A percentile compares a stretch with the other conserved stretches of the same genome.
phyloP scores from a whole-genome alignment of 2,797 vertebrate genomes.

The Adrianichthys oophorus region DNA sequence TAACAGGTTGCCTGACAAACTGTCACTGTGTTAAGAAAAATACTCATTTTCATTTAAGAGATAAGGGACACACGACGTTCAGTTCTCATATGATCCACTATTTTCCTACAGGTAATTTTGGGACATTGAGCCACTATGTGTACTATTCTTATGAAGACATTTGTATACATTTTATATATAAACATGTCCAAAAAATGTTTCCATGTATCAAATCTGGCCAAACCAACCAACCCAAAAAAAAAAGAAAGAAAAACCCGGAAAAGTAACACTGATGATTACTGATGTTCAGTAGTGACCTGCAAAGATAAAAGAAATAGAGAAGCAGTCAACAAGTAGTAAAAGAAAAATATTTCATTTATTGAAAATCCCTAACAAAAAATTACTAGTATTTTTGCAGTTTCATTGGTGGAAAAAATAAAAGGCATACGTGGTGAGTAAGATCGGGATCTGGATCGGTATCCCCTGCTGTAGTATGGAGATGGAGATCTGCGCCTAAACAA shows the following conservation, averaged over 20 bases:
- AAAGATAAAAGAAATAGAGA: background rate
- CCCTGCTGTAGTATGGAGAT: conserved; percentile 90
- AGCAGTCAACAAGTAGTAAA: background rate
- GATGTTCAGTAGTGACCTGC: conserved; percentile 70
- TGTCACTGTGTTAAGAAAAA: background rate
- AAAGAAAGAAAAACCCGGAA: conserved; percentile 26
- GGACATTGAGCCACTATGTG: background rate
- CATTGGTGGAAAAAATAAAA: background rate
- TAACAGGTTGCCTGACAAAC: background rate
- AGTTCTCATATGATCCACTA: background rate
- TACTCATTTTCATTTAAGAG: no score
- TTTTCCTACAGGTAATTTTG: background rate
- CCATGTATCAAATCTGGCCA: conserved; percentile 15
- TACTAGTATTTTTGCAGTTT: no score
- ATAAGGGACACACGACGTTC: no score
- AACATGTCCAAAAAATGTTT: conserved; percentile 17
- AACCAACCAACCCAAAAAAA: conserved; percentile 2
- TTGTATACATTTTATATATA: conserved; percentile 12
- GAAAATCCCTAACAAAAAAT: no score
- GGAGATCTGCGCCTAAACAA: conserved; percentile 86
- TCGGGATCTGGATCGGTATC: conserved; percentile 89
- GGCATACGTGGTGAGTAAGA: conserved; percentile 93
- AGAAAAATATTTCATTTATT: no score
- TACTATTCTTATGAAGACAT: background rate
- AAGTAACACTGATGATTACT: conserved; percentile 20